phyloP scores from a whole-genome alignment of 2,797 vertebrate genomes.

The Choloepus didactylus region DNA sequence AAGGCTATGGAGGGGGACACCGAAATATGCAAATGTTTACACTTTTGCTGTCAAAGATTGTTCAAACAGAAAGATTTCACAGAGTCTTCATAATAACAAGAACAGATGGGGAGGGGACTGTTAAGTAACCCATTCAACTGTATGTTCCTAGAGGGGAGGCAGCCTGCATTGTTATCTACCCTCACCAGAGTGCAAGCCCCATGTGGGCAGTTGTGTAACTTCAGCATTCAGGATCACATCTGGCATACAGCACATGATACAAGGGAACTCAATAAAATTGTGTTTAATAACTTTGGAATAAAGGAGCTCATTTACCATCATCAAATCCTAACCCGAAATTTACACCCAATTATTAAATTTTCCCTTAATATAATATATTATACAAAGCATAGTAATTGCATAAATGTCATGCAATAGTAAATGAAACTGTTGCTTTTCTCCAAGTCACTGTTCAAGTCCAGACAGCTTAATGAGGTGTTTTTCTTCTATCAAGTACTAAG shows the following conservation, averaged over 20 bases:
- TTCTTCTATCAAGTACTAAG: not conserved
- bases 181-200: not conserved
- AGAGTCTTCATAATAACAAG: not conserved
- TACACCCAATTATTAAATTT: not conserved
- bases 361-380: not conserved
- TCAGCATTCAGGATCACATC: not conserved
- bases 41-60: not conserved
- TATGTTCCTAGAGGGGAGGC: not conserved
- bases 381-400: not conserved
- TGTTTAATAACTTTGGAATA: conserved; percentile 24
- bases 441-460: conserved; percentile 3
- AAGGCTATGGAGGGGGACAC: not conserved
- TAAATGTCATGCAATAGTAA: not conserved
- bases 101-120: not conserved
- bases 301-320: not conserved
- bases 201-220: not conserved
- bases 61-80: not conserved
- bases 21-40: not conserved
- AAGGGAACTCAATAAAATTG: not conserved
- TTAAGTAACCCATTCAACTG: not conserved
- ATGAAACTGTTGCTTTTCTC: conserved; percentile 23
- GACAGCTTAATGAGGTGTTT: not conserved
- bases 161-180: not conserved
- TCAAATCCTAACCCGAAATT: not conserved
- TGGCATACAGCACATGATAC: not conserved